These are phyloP conservation scores for Lasiurus borealis DNA, from an alignment of 2,113 vertebrate species.

Conservation along the genomic window DNA sequence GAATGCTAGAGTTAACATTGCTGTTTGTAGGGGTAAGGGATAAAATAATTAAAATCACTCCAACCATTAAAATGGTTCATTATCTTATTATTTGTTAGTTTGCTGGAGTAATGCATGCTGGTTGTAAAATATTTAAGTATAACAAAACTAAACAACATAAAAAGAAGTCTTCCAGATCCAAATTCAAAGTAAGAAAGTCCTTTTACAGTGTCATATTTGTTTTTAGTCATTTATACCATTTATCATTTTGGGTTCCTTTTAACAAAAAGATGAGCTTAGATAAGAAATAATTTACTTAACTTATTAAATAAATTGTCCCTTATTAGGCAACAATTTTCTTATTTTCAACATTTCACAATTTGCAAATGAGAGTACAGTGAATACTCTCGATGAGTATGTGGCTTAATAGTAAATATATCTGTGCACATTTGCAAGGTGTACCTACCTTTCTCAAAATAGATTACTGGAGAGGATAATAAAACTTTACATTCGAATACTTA, in stretches of 20 bases:
- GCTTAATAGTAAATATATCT: background rate
- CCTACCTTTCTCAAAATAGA: background rate
- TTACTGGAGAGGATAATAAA: background rate
- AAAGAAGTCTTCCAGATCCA: background rate
- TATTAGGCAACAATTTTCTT: background rate
- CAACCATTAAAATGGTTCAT: background rate
- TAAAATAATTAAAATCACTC: background rate
- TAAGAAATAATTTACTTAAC: background rate
- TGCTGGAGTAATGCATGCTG: background rate
- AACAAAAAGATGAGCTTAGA: background rate
- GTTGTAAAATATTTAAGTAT: background rate
- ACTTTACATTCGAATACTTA: background rate
- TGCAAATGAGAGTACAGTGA: background rate
- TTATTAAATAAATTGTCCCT: background rate
- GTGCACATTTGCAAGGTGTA: background rate
- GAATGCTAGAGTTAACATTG: background rate
- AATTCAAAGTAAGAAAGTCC: background rate
- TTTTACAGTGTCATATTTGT: background rate
- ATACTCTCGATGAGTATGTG: background rate
- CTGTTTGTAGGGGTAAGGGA: background rate
- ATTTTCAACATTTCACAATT: background rate
- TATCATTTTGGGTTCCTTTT: background rate
- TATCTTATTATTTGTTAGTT: background rate
- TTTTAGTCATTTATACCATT: background rate
- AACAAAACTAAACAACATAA: background rate